Evolutionary conservation across 2,888 invertebrate species (phyloP), one percentile per base, ranked within the genome.

Genomic region (Microplitis deprimator): DNA sequence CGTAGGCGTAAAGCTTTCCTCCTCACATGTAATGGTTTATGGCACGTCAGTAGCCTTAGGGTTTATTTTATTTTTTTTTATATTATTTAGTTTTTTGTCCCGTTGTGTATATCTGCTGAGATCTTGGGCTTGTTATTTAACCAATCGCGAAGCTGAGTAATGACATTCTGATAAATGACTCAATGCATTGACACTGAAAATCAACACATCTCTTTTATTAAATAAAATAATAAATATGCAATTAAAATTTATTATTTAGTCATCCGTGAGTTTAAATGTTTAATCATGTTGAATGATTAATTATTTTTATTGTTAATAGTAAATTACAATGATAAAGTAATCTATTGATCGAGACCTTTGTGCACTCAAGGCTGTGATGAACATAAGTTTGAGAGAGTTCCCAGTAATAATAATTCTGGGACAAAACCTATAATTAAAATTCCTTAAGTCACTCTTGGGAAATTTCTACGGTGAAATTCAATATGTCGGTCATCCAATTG

Each of bases 401-500:
- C 50, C 50, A 50, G 50, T 13, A 50, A 50, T 50, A 50, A 50
- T 50, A 50, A 50, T 50, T 50, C 50, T 50, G 50, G 50, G 29
- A 13, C 29, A 17, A 61, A 39, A 41, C 62, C 7, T 13, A 40
- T 29, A 41, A 67, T 8, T 68, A 61, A 68, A 71, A 76, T 50
- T 61, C 64, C 40, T 59, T 17, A 20, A 68, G 38, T 68, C 50
- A 39, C 68, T 59, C 39, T 20, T 20, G 62, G 61, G 67, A 40
- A 68, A 73, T 77, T 77, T 73, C 61, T 73, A 73, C 39, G 41
- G 77, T 60, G 41, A 67, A 64, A 69, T 61, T 16, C 60, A n/a
- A 64, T 50, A 73, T 73, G 64, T 73, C 77, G 73, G 73, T 73
- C 73, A 77, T 59, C 68, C 60, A 40, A 59, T 59, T 62, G 65